Percentiles rank a stretch among this genome's conserved stretches.
phyloP scores from a whole-genome alignment of 2,113 vertebrate genomes.

The Laticauda laticaudata region DNA sequence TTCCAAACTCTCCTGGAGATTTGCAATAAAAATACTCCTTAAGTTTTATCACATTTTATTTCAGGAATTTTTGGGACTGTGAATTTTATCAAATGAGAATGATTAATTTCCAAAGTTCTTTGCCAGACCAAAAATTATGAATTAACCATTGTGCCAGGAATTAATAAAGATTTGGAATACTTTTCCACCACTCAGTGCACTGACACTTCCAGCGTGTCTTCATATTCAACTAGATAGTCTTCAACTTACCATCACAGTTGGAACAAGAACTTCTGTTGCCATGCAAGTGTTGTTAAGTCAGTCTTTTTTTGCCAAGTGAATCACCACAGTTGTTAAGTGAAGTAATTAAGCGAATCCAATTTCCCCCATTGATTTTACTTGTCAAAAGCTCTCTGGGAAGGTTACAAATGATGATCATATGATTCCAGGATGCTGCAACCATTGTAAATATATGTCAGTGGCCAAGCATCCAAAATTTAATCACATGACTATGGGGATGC shows the following conservation, averaged over 20 bases:
- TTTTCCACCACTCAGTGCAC: background rate
- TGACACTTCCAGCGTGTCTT: background rate
- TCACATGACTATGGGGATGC: background rate
- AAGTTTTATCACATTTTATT: background rate
- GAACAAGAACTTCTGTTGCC: background rate
- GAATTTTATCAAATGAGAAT: background rate
- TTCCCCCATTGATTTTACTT: background rate
- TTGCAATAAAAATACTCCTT: background rate
- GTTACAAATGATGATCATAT: background rate
- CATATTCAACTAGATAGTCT: background rate
- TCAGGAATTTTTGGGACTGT: background rate
- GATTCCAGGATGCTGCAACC: background rate
- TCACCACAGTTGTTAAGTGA: background rate
- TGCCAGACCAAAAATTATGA: background rate
- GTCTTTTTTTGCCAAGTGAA: background rate
- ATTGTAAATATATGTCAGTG: background rate
- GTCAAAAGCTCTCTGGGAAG: background rate
- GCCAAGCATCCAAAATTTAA: background rate
- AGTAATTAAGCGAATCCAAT: background rate
- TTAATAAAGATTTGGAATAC: background rate
- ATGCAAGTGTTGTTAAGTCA: background rate
- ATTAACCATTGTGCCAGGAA: background rate
- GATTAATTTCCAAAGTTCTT: slow-evolving; percentile 11
- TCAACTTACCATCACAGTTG: background rate
- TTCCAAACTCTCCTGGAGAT: background rate